These are phyloP conservation scores for Callitettix versicolor DNA, from an alignment of 1,140 invertebrate genomes.

Conservation along the genomic window DNA sequence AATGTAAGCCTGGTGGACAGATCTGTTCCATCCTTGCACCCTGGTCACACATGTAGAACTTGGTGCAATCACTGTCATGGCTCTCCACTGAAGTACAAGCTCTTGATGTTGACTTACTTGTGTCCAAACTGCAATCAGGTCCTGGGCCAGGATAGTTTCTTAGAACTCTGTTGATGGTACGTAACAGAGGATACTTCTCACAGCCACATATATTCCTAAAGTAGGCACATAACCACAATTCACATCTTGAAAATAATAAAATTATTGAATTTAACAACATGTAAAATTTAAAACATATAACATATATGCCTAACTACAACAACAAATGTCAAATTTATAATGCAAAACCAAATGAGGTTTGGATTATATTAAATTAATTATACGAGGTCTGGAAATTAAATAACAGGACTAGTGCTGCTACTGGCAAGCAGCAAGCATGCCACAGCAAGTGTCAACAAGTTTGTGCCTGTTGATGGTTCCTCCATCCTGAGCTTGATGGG, in stretches of 20 bases:
- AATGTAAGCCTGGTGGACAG: slow-evolving; percentile 60
- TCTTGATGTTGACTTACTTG: neutral
- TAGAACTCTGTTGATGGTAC: slow-evolving; percentile 63
- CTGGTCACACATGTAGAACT: slow-evolving; percentile 71
- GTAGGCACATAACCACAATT: neutral
- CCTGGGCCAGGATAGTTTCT: slow-evolving; percentile 42
- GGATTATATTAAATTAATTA: neutral
- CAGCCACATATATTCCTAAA: slow-evolving; percentile 49
- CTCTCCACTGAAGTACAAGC: slow-evolving; percentile 5
- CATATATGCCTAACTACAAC: slow-evolving; percentile 10
- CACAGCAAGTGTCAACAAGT: too few relatives aligned
- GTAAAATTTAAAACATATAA: neutral
- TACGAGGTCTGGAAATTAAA: too few relatives aligned
- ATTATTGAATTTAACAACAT: neutral
- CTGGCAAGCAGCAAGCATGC: too few relatives aligned
- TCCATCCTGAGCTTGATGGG: too few relatives aligned
- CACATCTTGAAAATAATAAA: neutral
- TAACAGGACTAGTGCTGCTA: too few relatives aligned
- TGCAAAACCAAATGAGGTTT: neutral
- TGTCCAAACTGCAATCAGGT: slow-evolving; percentile 27
- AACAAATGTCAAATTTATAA: neutral
- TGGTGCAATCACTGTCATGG: slow-evolving; percentile 57
- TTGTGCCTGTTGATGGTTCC: too few relatives aligned
- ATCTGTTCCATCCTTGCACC: slow-evolving; percentile 49
- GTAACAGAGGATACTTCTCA: slow-evolving; percentile 66